Evolutionary conservation across 2,888 invertebrate genomes (phyloP).

Genomic region (Hirtodrosophila confusa): DNA sequence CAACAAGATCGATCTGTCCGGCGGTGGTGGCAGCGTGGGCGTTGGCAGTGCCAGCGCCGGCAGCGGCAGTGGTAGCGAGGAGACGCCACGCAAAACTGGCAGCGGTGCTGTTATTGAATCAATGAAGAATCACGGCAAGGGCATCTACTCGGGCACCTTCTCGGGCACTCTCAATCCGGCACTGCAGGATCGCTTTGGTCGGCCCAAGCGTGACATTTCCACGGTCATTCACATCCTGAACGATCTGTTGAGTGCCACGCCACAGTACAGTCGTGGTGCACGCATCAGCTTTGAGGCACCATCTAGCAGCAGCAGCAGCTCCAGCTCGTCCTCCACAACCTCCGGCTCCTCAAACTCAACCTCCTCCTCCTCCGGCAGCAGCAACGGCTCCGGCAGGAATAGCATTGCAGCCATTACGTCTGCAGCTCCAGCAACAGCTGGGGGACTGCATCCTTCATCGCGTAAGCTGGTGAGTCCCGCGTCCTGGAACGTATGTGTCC

Average conservation of each 20-base stretch:
- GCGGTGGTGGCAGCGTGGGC: conserved; percentile 36
- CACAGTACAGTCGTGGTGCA: conserved; percentile 86
- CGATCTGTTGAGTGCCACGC: conserved; percentile 95
- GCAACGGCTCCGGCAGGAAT: conserved; percentile 24
- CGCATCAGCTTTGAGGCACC: conserved; percentile 85
- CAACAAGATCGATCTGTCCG: conserved; percentile 85
- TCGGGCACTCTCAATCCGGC: conserved; percentile 97
- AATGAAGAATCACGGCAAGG: conserved; percentile 96
- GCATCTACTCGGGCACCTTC: conserved; percentile 98
- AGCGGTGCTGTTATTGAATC: conserved; percentile 94
- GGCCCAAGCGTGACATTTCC: conserved; percentile 96
- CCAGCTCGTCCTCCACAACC: conserved; percentile 19
- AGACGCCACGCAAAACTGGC: conserved; percentile 84
- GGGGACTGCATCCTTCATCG: conserved; percentile 55
- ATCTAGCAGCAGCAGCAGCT: conserved; percentile 25
- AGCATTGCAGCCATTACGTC: conserved; percentile 26
- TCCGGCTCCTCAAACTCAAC: conserved; percentile 1
- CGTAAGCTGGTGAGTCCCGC: conserved; percentile 78
- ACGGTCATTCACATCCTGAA: conserved; percentile 98
- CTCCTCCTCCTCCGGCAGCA: conserved; percentile 10
- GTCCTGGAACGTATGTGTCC: not conserved
- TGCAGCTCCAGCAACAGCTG: conserved; percentile 25
- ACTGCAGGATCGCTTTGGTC: conserved; percentile 94
- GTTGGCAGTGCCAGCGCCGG: conserved; percentile 4
- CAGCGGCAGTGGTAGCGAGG: conserved; percentile 78